Evolutionary conservation across 1,140 invertebrate genomes (phyloP), one percentile per base, ranked within the genome.

Genomic region (Zaprionus africanus): DNA sequence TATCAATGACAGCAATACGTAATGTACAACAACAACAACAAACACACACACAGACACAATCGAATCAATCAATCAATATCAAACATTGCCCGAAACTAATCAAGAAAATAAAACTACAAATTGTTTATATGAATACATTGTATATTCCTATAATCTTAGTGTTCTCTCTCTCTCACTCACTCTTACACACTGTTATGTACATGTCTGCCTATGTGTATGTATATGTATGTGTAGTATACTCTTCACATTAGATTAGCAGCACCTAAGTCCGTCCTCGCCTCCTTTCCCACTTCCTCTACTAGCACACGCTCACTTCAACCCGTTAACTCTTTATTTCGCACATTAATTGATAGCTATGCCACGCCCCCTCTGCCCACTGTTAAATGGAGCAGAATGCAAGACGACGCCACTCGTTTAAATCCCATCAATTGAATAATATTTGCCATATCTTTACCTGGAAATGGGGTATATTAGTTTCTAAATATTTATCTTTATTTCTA

Each of bases 1-100:
- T 92, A 92, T 79, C 68, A 67, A 90, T 74, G 86, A 64, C 57
- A 62, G 58, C 24, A 67, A 58, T 24, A 70, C 58, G 38, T 73
- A 72, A 90, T 75, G 78, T 87, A 87, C 81, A 84, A 81, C 83
- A 83, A 88, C 70, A 82, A 73, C 71, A 75, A 34, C 5, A 62
- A 73, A 72, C 46, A 31, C 11, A 36, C 15, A 38, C 22, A 54
- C 38, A 28, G 22, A 53, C 28, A 38, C 46, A 61, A 41, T 19
- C 4, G 38, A 60, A 24, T 56, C 41, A 31, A 43, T 54, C 49
- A 57, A 62, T 64, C 24, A 77, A 36, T 26, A 51, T 51, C 46
- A 22, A 17, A 46, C 19, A 46, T 17, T 46, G 41, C 41, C 41
- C 41, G 31, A 46, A 46, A 7, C 38, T n/a, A 41, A 41, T 41